phyloP scores from a whole-genome alignment of 1,140 invertebrate species.

The Trichonephila inaurata region DNA sequence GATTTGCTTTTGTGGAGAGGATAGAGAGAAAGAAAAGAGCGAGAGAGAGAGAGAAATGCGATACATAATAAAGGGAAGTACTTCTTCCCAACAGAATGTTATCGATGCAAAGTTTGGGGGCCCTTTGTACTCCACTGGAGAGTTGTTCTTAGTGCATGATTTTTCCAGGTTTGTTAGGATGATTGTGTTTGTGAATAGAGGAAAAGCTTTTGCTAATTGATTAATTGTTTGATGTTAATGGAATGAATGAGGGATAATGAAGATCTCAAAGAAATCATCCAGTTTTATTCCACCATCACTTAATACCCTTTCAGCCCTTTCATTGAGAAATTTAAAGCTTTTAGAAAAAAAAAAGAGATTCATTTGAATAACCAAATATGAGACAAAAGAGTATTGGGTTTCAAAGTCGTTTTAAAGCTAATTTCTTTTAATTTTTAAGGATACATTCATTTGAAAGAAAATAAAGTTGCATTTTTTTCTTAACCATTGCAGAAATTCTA shows the following conservation, averaged over 20 bases:
- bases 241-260: not conserved
- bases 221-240: constrained; percentile 28
- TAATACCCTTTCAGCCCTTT: not conserved
- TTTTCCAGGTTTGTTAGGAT: not conserved
- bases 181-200: not conserved
- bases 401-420: not conserved
- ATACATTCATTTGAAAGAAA: not conserved
- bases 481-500: no score
- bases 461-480: not conserved
- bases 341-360: not conserved
- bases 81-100: not conserved
- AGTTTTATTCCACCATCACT: not conserved
- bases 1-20: not conserved
- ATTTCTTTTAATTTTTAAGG: not conserved
- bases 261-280: not conserved
- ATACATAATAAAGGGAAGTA: constrained; percentile 19
- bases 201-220: constrained; percentile 16
- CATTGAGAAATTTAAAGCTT: not conserved
- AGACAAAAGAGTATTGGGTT: no score
- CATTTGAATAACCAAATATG: no score
- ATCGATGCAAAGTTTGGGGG: not conserved
- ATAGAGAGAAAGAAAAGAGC: not conserved
- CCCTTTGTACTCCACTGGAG: not conserved
- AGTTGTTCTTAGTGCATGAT: not conserved
- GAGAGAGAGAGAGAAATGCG: not conserved